Evolutionary conservation across 2,113 vertebrate genomes (phyloP), one percentile per base, ranked within the genome.

Genomic region (Meleagris gallopavo): DNA sequence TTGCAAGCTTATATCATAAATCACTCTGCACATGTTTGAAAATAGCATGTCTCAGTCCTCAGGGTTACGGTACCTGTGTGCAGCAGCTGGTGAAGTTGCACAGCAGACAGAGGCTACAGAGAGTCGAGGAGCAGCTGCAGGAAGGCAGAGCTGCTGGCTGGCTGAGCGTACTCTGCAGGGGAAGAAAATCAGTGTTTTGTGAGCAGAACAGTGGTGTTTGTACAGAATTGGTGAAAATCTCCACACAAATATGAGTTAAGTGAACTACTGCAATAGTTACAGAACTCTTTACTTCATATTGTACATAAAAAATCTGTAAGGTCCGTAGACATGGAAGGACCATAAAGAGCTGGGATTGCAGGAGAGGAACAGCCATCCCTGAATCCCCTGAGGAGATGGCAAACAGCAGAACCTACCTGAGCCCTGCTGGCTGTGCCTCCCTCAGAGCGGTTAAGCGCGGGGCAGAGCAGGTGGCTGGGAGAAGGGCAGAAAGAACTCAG

Each of bases 41-140:
- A 50, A 2, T 5, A 1, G 9, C 13, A 7, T 2, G 5, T 30
- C 58, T 60, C 25, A 11, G 24, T 7, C 50, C 15, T 25, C 25
- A 13, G 1, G 13, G 6, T 48, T 10, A 20, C 19, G 25, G 15
- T 8, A 12, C 75, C 91, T 6, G 64, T 5, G 74, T 7, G 22
- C 16, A 5, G 45, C 24, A 65, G 78, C 80, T 64, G 84, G 36
- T 1, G 5, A 15, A 13, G 69, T 6, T 6, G 0, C 24, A 25
- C 60, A 36, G 46, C 69, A 34, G 94, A 22, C 29, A 17, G 84
- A 40, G 41, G 27, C n/a, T 52, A 2, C 91, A 84, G 90, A 97
- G 97, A 93, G 36, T 75, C 89, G 61, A 97, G 88, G 92, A 98
- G 96, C 10, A 95, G 95, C 86, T 89, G 95, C n/a, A 98, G 95